Evolutionary conservation across 2,113 vertebrate genomes (phyloP).

Genomic region (Genyomyrus donnyi): DNA sequence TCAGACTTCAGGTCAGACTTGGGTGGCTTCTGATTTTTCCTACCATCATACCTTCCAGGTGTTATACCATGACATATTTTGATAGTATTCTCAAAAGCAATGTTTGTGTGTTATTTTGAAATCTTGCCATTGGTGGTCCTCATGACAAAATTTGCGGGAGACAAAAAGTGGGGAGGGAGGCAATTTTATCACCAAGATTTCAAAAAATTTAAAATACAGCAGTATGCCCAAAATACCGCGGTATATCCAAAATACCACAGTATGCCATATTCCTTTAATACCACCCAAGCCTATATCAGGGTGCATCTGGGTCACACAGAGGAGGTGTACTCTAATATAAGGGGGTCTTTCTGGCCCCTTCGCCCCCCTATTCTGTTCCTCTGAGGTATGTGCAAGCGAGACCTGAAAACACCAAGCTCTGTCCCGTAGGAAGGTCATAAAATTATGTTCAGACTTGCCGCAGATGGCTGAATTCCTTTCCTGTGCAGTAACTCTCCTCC

Average conservation of each 20-base stretch:
- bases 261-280: background rate
- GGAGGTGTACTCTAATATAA: background rate
- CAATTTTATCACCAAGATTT: background rate
- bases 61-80: background rate
- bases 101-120: background rate
- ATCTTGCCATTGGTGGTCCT: background rate
- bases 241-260: too few relatives aligned
- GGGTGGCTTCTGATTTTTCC: background rate
- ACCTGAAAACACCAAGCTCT: constrained; percentile 55
- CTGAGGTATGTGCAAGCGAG: constrained; percentile 56
- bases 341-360: background rate
- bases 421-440: constrained; percentile 21
- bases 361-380: constrained; percentile 29
- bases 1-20: background rate
- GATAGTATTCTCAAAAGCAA: background rate
- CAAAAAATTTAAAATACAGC: background rate
- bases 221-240: background rate
- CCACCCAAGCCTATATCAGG: background rate
- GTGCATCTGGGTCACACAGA: background rate
- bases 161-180: background rate
- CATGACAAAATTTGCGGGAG: background rate
- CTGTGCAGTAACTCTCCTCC: constrained; percentile 62
- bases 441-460: constrained; percentile 69
- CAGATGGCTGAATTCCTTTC: constrained; percentile 66
- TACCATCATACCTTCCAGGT: background rate